A percentile compares a stretch with the other conserved stretches of the same genome.
phyloP scores from a whole-genome alignment of 2,888 invertebrate genomes.

The Brachylomia viminalis region DNA sequence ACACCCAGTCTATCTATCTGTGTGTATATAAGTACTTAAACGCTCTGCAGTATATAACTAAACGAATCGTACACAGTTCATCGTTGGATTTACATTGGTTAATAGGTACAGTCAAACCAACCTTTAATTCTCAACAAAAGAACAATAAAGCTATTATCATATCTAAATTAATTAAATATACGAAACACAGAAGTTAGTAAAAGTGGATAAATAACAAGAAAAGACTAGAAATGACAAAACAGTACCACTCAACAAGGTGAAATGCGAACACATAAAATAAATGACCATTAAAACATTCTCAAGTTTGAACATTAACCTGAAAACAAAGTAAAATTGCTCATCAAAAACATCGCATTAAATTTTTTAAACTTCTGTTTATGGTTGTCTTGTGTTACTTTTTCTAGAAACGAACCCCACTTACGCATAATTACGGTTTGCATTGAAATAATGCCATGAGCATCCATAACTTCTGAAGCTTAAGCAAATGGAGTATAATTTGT shows the following conservation, averaged over 20 bases:
- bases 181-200: slow-evolving; percentile 39
- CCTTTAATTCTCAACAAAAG: slow-evolving; percentile 41
- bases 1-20: background rate
- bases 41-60: background rate
- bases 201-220: slow-evolving; percentile 50
- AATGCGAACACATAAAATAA: slow-evolving; percentile 65
- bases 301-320: slow-evolving; percentile 73
- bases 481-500: slow-evolving; percentile 53
- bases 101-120: slow-evolving; percentile 18
- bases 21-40: slow-evolving; percentile 7
- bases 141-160: slow-evolving; percentile 49
- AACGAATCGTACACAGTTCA: background rate
- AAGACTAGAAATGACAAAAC: slow-evolving; percentile 46
- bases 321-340: slow-evolving; percentile 68
- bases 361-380: slow-evolving; percentile 65
- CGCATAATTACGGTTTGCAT: slow-evolving; percentile 62
- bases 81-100: slow-evolving; percentile 2
- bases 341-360: slow-evolving; percentile 69
- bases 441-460: slow-evolving; percentile 36
- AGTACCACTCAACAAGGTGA: slow-evolving; percentile 41
- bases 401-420: slow-evolving; percentile 67
- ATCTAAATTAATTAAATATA: slow-evolving; percentile 36
- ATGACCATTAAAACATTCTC: slow-evolving; percentile 64
- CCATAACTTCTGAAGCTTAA: slow-evolving; percentile 43
- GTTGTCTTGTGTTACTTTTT: slow-evolving; percentile 64